A percentile compares a stretch with the other conserved stretches of the same genome.
phyloP scores from a whole-genome alignment of 2,797 vertebrate species.

The Platalea minor region DNA sequence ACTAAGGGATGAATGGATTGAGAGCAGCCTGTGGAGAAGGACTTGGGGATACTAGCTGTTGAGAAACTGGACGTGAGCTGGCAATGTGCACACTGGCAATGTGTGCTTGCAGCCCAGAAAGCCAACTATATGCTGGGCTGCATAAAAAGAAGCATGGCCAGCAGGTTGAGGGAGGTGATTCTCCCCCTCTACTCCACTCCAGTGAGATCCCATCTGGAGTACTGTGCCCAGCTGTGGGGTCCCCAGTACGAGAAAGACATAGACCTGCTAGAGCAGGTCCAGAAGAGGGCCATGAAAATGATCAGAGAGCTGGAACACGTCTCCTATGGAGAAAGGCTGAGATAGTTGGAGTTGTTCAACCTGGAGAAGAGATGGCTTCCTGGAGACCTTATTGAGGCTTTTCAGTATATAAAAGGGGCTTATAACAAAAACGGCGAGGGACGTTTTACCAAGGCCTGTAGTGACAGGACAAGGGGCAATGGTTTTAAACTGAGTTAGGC shows the following conservation, averaged over 20 bases:
- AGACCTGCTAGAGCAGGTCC: background rate
- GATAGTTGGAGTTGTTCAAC: background rate
- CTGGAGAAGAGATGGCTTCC: background rate
- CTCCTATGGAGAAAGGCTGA: background rate
- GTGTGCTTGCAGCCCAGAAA: background rate
- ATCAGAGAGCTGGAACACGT: background rate
- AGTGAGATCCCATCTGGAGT: too few species aligned
- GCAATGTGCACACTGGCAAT: background rate
- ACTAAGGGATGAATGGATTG: background rate
- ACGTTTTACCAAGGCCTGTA: background rate
- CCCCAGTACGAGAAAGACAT: background rate
- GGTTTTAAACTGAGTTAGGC: background rate
- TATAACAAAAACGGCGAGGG: rapidly evolving
- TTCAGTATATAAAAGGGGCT: background rate
- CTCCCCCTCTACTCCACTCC: background rate
- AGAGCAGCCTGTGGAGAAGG: background rate
- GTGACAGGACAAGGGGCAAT: background rate
- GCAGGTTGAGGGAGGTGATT: background rate
- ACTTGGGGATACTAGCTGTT: background rate
- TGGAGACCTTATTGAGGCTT: background rate
- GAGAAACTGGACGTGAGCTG: background rate
- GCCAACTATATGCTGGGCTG: background rate
- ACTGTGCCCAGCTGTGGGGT: background rate
- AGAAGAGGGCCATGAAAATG: background rate
- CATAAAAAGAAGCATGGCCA: background rate